A percentile compares a stretch with the other conserved stretches of the same genome.
Conservation (phyloP, 1,140 invertebrate genomes). For the Oryctes rhinoceros region DNA sequence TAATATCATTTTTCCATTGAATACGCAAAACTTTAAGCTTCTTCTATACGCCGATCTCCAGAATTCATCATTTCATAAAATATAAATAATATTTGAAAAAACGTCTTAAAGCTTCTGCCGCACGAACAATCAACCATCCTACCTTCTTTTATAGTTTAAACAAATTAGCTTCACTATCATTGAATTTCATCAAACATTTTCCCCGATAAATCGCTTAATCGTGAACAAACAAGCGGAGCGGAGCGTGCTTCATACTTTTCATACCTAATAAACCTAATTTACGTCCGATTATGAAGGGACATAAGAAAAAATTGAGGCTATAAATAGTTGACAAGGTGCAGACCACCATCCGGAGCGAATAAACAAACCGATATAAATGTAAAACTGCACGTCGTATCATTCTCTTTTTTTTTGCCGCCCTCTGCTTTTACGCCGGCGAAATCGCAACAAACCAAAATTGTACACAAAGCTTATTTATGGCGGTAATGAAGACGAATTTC, state of each 20-base stretch:
- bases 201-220: too few species aligned
- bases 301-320: neutral
- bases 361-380: conserved; percentile 12
- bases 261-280: neutral
- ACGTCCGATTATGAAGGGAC: conserved; percentile 8
- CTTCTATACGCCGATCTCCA: too few species aligned
- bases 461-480: conserved; percentile 26
- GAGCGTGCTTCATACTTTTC: neutral
- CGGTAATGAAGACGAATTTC: conserved; percentile 29
- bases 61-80: too few species aligned
- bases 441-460: conserved; percentile 16
- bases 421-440: neutral
- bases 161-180: too few species aligned
- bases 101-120: too few species aligned
- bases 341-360: neutral
- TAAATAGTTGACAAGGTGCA: conserved; percentile 14
- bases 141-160: too few species aligned
- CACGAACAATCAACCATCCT: too few species aligned
- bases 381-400: neutral
- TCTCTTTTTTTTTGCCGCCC: neutral
- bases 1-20: too few species aligned
- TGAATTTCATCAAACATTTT: neutral
- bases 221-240: too few species aligned
- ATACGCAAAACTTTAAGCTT: too few species aligned
- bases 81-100: too few species aligned